Evolutionary conservation across 2,888 invertebrate species (phyloP).

Genomic region (Troglohyphantes excavatus): DNA sequence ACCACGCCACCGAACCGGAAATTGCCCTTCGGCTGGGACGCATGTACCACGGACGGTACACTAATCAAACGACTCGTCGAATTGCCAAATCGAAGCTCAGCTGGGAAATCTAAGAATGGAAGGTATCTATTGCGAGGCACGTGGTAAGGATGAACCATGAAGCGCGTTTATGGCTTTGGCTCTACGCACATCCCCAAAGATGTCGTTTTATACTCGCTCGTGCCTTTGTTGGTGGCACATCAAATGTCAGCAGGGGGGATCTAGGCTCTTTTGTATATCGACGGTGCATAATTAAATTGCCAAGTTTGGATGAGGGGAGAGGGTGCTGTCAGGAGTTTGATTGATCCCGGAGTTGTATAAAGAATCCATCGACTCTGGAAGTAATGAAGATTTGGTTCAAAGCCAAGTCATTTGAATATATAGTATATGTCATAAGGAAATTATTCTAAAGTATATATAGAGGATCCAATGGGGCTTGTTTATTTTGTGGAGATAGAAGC

Average conservation of each 20-base stretch:
- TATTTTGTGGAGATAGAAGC: no score
- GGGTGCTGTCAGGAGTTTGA: neutral
- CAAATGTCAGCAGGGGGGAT: neutral
- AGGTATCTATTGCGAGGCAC: neutral
- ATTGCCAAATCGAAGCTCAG: neutral
- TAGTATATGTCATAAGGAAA: no score
- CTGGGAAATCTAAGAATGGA: slow-evolving; percentile 11
- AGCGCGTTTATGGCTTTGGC: slow-evolving; percentile 25
- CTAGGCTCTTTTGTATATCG: neutral
- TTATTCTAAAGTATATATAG: no score
- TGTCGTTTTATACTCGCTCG: slow-evolving; percentile 8
- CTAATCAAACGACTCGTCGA: slow-evolving; percentile 17
- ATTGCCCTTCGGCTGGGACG: slow-evolving; percentile 2
- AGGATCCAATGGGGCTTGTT: no score
- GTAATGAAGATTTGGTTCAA: no score
- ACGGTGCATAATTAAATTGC: neutral
- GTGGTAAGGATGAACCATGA: slow-evolving; percentile 16
- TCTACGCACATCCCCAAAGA: neutral
- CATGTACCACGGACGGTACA: neutral
- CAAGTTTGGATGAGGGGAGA: neutral
- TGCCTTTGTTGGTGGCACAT: neutral
- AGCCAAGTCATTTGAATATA: no score
- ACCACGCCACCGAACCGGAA: slow-evolving; percentile 24
- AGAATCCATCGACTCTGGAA: no score
- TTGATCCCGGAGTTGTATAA: neutral